Evolutionary conservation across 2,888 invertebrate genomes (phyloP), one percentile per base, ranked within the genome.

Genomic region (Gandaritis pyraliata): DNA sequence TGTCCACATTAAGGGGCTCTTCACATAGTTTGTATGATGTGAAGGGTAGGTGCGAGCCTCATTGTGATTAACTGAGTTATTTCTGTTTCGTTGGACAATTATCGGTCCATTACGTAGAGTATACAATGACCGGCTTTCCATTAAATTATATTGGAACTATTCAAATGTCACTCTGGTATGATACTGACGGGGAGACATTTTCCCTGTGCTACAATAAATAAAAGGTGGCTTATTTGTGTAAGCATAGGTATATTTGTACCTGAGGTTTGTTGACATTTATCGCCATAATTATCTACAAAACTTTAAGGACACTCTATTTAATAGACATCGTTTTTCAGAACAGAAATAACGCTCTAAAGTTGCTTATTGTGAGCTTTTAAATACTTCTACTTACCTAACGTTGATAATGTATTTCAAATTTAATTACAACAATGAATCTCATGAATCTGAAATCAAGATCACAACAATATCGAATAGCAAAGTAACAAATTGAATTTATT

Each of bases 41-140:
- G 72, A 72, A 72, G 81, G 85, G 86, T 81, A 88, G 88, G 90
- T 87, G 90, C 75, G 83, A 82, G 85, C 81, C 73, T 77, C 78
- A 83, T 86, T 86, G 88, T 90, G 86, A 91, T 89, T 90, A 90
- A 90, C 89, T 81, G 83, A 85, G 85, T 90, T 90, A 92, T 87
- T 91, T 90, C 86, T 90, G 78, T 90, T 87, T 88, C 90, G 89
- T 74, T 85, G 88, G 86, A 86, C 90, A 87, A 90, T 92, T 90
- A 90, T 90, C 88, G 83, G 84, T 86, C 90, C 90, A 91, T 91
- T 90, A 91, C 83, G 79, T 72, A 76, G 82, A 86, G 85, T 82
- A 87, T 81, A 89, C 87, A 88, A 83, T 80, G 79, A 75, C 72
- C 72, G 76, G 76, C 72, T 81, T 80, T 82, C 83, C 85, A 87